Conservation (phyloP, 2,113 vertebrate species). For the Scolopax mira region DNA sequence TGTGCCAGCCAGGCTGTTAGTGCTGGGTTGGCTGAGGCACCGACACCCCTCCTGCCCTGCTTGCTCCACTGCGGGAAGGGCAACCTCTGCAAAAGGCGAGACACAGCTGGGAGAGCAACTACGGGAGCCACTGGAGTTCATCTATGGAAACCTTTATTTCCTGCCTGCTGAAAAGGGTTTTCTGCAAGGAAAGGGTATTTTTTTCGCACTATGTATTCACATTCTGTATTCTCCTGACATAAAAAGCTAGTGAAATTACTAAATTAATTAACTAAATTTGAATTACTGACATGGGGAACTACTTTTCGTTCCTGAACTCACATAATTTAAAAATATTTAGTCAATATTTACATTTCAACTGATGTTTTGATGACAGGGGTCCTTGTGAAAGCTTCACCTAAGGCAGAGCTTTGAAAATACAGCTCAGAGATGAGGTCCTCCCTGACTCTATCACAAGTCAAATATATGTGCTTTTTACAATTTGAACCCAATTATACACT, state of each 20-base stretch:
- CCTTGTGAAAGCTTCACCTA: background rate
- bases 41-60: background rate
- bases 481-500: background rate
- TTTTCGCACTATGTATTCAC: background rate
- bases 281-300: background rate
- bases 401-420: background rate
- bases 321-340: background rate
- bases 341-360: background rate
- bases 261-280: background rate
- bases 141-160: background rate
- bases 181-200: background rate
- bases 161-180: background rate
- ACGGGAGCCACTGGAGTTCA: background rate
- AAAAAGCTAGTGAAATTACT: background rate
- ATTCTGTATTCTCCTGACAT: background rate
- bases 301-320: background rate
- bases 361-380: background rate
- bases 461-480: background rate
- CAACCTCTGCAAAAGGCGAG: background rate
- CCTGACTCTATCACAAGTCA: background rate
- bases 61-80: background rate
- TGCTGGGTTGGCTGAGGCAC: rapidly evolving
- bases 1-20: background rate
- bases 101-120: background rate
- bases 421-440: background rate